Conservation (phyloP, 2,888 invertebrate genomes). For the Melikaiella ostensackeni region DNA sequence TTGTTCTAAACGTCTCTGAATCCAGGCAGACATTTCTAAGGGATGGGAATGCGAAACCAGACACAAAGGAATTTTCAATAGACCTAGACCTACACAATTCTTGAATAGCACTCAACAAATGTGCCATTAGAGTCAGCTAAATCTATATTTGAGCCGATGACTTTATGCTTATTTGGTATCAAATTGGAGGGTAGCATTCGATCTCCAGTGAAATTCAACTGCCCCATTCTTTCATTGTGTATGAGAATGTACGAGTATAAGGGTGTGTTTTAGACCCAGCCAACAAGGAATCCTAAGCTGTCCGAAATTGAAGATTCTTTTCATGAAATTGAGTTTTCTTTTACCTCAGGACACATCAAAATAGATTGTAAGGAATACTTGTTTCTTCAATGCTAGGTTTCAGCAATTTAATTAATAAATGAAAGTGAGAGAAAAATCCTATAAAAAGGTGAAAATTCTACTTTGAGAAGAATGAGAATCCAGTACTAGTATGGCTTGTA, state of each 20-base stretch:
- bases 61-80: slow-evolving; percentile 5
- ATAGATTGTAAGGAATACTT: not conserved
- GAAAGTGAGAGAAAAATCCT: too few species aligned
- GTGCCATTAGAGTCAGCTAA: not conserved
- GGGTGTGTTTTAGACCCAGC: not conserved
- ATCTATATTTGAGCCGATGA: not conserved
- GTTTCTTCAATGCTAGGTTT: not conserved
- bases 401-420: not conserved
- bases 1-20: not conserved
- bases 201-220: not conserved
- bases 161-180: not conserved
- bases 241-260: not conserved
- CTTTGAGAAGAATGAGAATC: not conserved
- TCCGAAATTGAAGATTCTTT: not conserved
- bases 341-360: not conserved
- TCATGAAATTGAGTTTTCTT: not conserved
- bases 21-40: not conserved
- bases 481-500: too few species aligned
- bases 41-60: not conserved
- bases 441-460: not conserved
- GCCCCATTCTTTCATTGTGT: not conserved
- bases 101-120: not conserved
- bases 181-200: not conserved
- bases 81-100: slow-evolving; percentile 6
- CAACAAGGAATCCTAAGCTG: not conserved